Conservation (phyloP, 2,888 invertebrate genomes). For the Lithophane semibrunnea region DNA sequence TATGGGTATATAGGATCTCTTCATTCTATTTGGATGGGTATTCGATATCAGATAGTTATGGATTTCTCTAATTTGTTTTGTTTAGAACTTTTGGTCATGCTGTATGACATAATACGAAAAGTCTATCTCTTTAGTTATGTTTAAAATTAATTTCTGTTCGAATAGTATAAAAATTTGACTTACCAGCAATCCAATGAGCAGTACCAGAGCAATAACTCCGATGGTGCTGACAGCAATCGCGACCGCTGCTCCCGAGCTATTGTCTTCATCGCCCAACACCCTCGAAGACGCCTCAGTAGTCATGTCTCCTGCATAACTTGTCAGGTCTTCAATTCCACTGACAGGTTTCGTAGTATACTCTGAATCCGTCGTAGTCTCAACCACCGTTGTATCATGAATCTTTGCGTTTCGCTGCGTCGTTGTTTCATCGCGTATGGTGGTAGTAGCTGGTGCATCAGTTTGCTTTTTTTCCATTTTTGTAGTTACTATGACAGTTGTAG, state of each 20-base stretch:
- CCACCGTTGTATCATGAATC: slow-evolving; percentile 71
- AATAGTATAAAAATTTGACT: slow-evolving; percentile 73
- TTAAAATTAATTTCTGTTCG: too few relatives aligned
- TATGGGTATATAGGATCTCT: background rate
- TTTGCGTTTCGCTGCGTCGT: slow-evolving; percentile 71
- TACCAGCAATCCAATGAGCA: slow-evolving; percentile 94
- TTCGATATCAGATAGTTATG: background rate
- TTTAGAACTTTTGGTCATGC: background rate
- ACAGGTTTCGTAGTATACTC: slow-evolving; percentile 77
- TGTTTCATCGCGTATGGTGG: slow-evolving; percentile 50
- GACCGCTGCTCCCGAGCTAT: slow-evolving; percentile 93
- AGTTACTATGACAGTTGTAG: slow-evolving; percentile 39
- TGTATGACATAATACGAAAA: background rate
- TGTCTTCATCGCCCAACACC: slow-evolving; percentile 77
- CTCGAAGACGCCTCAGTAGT: slow-evolving; percentile 82
- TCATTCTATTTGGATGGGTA: background rate
- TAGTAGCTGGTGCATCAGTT: slow-evolving; percentile 36
- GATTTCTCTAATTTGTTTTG: background rate
- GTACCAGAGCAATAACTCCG: slow-evolving; percentile 94
- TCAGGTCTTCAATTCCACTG: slow-evolving; percentile 77
- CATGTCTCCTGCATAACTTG: slow-evolving; percentile 77
- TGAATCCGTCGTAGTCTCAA: slow-evolving; percentile 69
- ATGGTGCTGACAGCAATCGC: slow-evolving; percentile 95
- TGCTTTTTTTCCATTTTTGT: slow-evolving; percentile 32
- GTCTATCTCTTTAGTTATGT: background rate